Conservation (phyloP, 2,888 invertebrate genomes). For the Helobdella robusta region DNA sequence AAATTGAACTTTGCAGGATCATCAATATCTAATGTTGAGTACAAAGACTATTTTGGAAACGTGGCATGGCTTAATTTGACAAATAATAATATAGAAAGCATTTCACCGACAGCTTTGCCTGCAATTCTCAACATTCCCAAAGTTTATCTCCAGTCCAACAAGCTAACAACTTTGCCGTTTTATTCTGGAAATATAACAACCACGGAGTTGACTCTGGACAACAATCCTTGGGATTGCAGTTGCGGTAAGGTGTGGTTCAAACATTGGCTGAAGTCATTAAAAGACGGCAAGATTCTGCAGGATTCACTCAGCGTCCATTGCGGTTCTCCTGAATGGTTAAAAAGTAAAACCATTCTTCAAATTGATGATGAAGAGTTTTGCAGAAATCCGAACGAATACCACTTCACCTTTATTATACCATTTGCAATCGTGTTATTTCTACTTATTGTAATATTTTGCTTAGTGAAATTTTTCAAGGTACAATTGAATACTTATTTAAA, state of each 20-base stretch:
- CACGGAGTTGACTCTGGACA: constrained; percentile 8
- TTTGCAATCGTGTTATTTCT: not conserved
- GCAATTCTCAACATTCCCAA: not conserved
- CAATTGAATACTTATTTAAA: constrained; percentile 21
- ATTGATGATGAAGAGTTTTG: constrained; percentile 25
- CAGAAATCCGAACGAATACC: constrained; percentile 10
- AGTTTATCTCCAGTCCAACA: constrained; percentile 18
- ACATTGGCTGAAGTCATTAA: constrained; percentile 20
- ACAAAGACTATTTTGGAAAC: constrained; percentile 8
- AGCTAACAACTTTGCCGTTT: not conserved
- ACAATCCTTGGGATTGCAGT: constrained; percentile 22
- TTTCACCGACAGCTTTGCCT: constrained; percentile 1
- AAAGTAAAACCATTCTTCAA: constrained; percentile 7
- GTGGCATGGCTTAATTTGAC: constrained; percentile 8
- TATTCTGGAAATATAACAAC: not conserved
- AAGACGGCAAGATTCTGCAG: not conserved
- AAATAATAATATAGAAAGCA: constrained; percentile 7
- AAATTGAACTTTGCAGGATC: too few relatives aligned
- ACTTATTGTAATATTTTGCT: not conserved
- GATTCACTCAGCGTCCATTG: constrained; percentile 20
- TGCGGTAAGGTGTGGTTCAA: constrained; percentile 24
- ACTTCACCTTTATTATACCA: not conserved
- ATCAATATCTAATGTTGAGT: too few relatives aligned
- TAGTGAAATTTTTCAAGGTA: constrained; percentile 9
- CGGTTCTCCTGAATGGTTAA: constrained; percentile 1